Percentiles rank a stretch among this genome's conserved stretches.
Conservation (phyloP, 2,888 invertebrate species). For the Drosophila ustulata region DNA sequence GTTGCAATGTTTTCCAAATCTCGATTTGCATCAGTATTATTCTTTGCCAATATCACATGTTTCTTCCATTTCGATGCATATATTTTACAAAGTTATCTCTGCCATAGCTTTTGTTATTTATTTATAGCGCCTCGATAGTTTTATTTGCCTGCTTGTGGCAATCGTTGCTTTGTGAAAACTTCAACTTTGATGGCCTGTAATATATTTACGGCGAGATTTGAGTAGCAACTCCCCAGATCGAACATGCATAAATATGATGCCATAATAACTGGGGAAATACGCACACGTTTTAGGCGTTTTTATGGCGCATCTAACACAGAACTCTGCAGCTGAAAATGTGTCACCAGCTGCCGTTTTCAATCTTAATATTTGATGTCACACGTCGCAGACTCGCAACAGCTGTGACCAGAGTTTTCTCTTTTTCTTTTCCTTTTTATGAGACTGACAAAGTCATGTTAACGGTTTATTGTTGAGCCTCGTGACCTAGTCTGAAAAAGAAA, state of each 20-base stretch:
- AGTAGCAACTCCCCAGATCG: constrained; percentile 9
- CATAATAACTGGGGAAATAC: constrained; percentile 19
- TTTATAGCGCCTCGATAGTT: constrained; percentile 1
- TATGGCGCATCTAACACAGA: constrained; percentile 18
- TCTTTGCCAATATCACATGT: too few relatives aligned
- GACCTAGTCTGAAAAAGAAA: constrained; percentile 35
- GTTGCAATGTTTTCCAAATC: too few relatives aligned
- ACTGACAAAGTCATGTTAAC: constrained; percentile 39
- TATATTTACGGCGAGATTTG: constrained; percentile 2
- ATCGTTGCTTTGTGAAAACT: constrained; percentile 4
- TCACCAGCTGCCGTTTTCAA: constrained; percentile 75
- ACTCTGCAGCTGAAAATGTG: constrained; percentile 47
- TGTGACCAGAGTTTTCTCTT: constrained; percentile 46
- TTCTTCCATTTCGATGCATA: too few relatives aligned
- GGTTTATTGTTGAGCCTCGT: constrained; percentile 41
- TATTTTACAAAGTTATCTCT: background rate
- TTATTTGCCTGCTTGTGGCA: background rate
- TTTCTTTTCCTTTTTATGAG: constrained; percentile 9
- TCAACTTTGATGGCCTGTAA: background rate
- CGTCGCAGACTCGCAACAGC: constrained; percentile 61
- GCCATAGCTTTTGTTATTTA: background rate
- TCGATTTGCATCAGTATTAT: too few relatives aligned
- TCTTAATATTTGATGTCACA: constrained; percentile 80
- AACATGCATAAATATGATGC: constrained; percentile 26
- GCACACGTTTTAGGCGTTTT: constrained; percentile 40